Base-by-base conservation (phyloP, 2,888 invertebrate species). In the Lasioglossum lativentre region DNA sequence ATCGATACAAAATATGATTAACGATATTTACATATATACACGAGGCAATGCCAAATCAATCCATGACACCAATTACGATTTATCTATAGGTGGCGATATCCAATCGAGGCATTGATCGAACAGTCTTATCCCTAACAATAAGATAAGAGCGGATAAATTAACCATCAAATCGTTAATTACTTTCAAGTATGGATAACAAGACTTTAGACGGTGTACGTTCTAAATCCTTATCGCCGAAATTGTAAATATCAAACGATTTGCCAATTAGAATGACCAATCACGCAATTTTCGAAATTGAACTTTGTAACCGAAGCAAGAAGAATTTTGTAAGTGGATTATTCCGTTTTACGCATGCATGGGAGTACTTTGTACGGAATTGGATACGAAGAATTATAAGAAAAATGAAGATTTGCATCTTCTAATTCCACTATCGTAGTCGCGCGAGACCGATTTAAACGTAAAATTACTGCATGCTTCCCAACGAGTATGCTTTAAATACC, bases 31-130 rank as follows among this genome's bases (percentile, higher is more conserved):
- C 84, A 87, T 86, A 87, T 85, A 84, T 80, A 90, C 75, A 84
- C 75, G 56, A 82, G 75, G 71, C 66, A 27, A 16, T 75, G 75
- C 76, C 82, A 86, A 90, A 86, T 80, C 80, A 80, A 88, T 86
- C 86, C 52, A 52, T 77, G 87, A 90, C 90, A 91, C 66, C 91
- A 90, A 90, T 90, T 90, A 90, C 85, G 89, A 86, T 85, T 90
- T 91, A 91, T 91, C 90, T 84, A 66, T 71, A n/a, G 72, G 34
- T 68, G 12, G 45, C 38, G 89, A 86, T 82, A 89, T 40, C 83
- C 80, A 86, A 90, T 90, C 90, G 47, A 78, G 68, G 23, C 66
- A 45, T 56, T 75, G 83, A 89, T 89, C 89, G n/a, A 71, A 66
- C 86, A 86, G 86, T 90, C 91, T 90, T 90, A 90, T 90, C 86